Evolutionary conservation across 2,797 vertebrate species (phyloP).

Genomic region (Lindbergichthys nudifrons): DNA sequence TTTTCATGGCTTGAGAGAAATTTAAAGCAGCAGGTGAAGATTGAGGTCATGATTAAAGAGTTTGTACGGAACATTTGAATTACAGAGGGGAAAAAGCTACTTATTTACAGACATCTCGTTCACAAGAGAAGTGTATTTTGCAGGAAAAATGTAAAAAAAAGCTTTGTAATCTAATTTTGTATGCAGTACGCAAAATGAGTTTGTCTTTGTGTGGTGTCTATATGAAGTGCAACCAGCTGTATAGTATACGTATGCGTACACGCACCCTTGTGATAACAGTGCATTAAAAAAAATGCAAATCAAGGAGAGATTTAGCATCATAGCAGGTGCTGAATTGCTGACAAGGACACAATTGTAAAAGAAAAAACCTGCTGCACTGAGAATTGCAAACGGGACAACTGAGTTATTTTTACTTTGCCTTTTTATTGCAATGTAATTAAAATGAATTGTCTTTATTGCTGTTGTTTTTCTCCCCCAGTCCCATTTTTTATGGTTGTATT

Average conservation of each 20-base stretch:
- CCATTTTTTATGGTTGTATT: constrained; percentile 62
- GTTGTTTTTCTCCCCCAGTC: constrained; percentile 63
- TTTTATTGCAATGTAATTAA: constrained; percentile 75
- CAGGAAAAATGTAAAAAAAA: neutral
- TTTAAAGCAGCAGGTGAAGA: too few relatives aligned
- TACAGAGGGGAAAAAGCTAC: too few relatives aligned
- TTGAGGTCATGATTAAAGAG: too few relatives aligned
- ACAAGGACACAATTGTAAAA: constrained; percentile 67
- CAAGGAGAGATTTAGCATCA: constrained; percentile 51
- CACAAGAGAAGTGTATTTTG: neutral
- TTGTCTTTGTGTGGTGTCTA: neutral
- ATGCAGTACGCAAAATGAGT: neutral
- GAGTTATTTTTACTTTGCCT: constrained; percentile 63
- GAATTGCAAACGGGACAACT: constrained; percentile 51
- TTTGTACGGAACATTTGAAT: too few relatives aligned
- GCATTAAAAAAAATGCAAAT: constrained; percentile 64
- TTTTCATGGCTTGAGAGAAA: too few relatives aligned
- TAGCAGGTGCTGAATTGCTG: constrained; percentile 76
- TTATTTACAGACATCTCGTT: too few relatives aligned
- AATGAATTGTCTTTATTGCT: constrained; percentile 73
- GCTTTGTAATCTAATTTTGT: neutral
- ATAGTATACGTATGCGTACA: neutral
- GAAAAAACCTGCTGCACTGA: constrained; percentile 37
- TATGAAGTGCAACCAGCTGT: neutral
- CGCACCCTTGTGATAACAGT: constrained; percentile 7